Base-by-base conservation (phyloP, 2,888 invertebrate species). In the Mesorhabditis belari region DNA sequence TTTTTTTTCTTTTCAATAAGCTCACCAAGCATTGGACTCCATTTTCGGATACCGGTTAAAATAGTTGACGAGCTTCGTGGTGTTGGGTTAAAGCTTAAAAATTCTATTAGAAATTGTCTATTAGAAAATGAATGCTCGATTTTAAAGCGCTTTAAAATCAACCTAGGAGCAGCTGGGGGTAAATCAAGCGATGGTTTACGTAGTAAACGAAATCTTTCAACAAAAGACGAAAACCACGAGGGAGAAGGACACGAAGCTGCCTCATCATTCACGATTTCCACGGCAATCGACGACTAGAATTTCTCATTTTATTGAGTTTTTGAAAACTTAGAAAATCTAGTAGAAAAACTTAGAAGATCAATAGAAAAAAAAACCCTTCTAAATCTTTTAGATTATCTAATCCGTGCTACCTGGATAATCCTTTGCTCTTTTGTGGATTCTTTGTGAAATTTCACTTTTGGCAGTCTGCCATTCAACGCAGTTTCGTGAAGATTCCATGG, bases 401-500 rank as follows among this genome's bases (percentile, higher is more conserved):
- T 64, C 19, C 17, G 24, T 25, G 53, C 44, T 35, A 74, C 74
- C 55, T 71, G 66, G 9, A 78, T 78, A 9, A 78, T 69, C 44
- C 78, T 59, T 52, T 78, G 76, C 61, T 78, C 78, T 61, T 73
- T 74, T 6, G 78, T 78, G 3, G 74, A 73, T 61, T 78, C 67
- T 65, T 71, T 67, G 61, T 78, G 76, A 49, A 78, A 77, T 59
- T 69, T 64, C 17, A 77, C 65, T 54, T 74, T 62, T 5, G 77
- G 77, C 21, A 73, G 64, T 28, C 71, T 62, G 3, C 74, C 74
- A 56, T 66, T 73, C 49, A 74, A 67, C 2, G 71, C 62, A 6
- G 72, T 68, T 53, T 77, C 77, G 55, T 77, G 76, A 28, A 77
- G 62, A 62, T 75, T 75, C 75, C 75, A 78, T 9, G 78, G 78